phyloP scores from a whole-genome alignment of 2,888 invertebrate genomes.

The Hirudinaria manillensis region DNA sequence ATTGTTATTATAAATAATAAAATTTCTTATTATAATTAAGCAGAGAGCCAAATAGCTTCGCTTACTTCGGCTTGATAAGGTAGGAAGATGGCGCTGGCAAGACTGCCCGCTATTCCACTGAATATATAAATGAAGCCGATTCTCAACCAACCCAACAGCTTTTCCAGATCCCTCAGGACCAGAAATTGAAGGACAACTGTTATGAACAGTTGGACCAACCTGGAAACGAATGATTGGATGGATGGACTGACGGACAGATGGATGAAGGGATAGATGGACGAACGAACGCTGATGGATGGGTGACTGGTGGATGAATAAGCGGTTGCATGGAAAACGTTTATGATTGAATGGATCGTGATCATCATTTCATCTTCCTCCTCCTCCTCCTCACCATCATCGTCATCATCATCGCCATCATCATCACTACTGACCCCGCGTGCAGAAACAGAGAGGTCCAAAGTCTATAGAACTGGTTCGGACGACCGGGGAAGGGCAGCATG shows the following conservation, averaged over 20 bases:
- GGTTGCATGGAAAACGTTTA: too few species aligned
- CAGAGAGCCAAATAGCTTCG: not conserved
- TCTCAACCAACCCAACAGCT: slow-evolving; percentile 84
- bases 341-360: not conserved
- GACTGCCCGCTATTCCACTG: slow-evolving; percentile 88
- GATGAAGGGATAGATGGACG: too few species aligned
- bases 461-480: slow-evolving; percentile 93
- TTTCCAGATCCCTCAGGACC: slow-evolving; percentile 90
- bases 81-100: slow-evolving; percentile 91
- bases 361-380: slow-evolving; percentile 20
- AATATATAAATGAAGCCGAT: slow-evolving; percentile 88
- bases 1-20: too few species aligned
- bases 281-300: too few species aligned
- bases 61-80: slow-evolving; percentile 76
- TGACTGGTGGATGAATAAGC: too few species aligned
- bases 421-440: slow-evolving; percentile 73
- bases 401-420: slow-evolving; percentile 18
- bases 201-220: slow-evolving; percentile 76
- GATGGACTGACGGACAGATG: not conserved
- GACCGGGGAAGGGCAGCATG: slow-evolving; percentile 87
- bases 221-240: slow-evolving; percentile 47
- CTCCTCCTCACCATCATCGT: not conserved
- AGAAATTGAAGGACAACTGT: slow-evolving; percentile 85
- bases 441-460: slow-evolving; percentile 92
- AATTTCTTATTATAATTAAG: not conserved